Base-by-base conservation (phyloP, 2,888 invertebrate species). In the Polydrusus pterygomalis region DNA sequence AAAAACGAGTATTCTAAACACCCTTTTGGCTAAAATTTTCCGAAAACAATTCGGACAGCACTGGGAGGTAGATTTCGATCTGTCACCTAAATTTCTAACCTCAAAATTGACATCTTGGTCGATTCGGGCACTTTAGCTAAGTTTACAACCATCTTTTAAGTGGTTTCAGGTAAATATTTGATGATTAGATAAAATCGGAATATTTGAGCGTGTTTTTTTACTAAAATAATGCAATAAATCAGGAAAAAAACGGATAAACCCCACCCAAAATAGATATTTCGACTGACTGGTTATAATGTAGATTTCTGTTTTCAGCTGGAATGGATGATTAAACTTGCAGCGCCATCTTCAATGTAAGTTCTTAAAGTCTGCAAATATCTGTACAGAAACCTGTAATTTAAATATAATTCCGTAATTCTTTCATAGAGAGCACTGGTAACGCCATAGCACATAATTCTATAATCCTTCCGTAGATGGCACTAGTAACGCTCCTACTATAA, bases 81-180 rank as follows among this genome's bases (percentile, higher is more conserved):
- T 78, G 78, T 75, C 75, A 75, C 78, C 75, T 70, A 62, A 58
- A 70, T 65, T 49, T 65, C 70, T 78, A 78, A 78, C 75, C 75
- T 78, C 70, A 76, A 76, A 68, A 34, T 63, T 62, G 43, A 62
- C 34, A 60, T 72, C 20, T 64, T 51, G 25, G 17, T 20, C 62
- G 47, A 64, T 40, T 30, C 17, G 70, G 18, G 20, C 6, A 17
- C 65, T 30, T 13, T 13, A 15, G 13, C 11, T 40, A 8, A 34
- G 13, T 40, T 34, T 51, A 11, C 3, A 54, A 64, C 15, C 64
- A 64, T 64, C 47, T 45, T 34, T 11, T 13, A 15, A 25, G 34
- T 25, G 30, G 34, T 64, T 51, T 67, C 11, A 6, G 47, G 17
- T 38, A 13, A 13, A 60, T 58, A 15, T 45, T 30, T 43, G 11